Evolutionary conservation across 2,888 invertebrate species (phyloP).

Genomic region (Eristalinus sepulchralis): DNA sequence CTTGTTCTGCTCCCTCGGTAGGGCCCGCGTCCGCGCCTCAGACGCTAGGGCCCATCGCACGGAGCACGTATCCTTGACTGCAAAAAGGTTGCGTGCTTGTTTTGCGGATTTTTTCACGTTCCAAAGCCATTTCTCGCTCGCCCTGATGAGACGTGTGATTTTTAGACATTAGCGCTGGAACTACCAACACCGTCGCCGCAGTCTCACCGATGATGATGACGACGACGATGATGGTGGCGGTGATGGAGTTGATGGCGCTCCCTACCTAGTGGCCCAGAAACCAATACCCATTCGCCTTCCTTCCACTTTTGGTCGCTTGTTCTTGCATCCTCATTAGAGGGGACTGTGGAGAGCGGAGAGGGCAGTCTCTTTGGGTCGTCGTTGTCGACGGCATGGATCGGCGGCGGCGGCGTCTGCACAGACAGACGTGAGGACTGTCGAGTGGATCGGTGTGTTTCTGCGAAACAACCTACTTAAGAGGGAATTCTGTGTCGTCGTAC

Average conservation of each 20-base stretch:
- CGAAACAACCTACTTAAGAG: slow-evolving; percentile 67
- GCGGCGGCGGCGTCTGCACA: background rate
- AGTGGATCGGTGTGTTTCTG: slow-evolving; percentile 47
- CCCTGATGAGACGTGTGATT: slow-evolving; percentile 51
- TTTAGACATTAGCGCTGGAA: slow-evolving; percentile 42
- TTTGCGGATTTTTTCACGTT: slow-evolving; percentile 3
- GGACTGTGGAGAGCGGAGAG: background rate
- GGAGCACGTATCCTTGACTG: slow-evolving; percentile 51
- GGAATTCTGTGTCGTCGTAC: slow-evolving; percentile 73
- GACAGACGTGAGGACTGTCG: slow-evolving; percentile 41
- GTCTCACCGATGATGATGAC: background rate
- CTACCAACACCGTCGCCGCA: background rate
- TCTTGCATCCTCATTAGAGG: slow-evolving; percentile 66
- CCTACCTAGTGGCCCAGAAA: slow-evolving; percentile 69
- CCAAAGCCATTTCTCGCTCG: background rate
- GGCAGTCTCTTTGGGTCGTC: slow-evolving; percentile 29
- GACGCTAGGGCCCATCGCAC: slow-evolving; percentile 34
- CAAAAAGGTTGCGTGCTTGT: slow-evolving; percentile 32
- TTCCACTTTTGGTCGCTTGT: background rate
- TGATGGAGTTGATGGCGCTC: slow-evolving; percentile 37
- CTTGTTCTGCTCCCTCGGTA: background rate
- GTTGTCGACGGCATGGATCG: background rate
- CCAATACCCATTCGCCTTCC: slow-evolving; percentile 56
- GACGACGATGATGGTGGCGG: too few relatives aligned
- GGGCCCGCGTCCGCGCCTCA: slow-evolving; percentile 10